These are phyloP conservation scores for Colletes latitarsis DNA, from an alignment of 1,140 invertebrate genomes.

Conservation along the genomic window DNA sequence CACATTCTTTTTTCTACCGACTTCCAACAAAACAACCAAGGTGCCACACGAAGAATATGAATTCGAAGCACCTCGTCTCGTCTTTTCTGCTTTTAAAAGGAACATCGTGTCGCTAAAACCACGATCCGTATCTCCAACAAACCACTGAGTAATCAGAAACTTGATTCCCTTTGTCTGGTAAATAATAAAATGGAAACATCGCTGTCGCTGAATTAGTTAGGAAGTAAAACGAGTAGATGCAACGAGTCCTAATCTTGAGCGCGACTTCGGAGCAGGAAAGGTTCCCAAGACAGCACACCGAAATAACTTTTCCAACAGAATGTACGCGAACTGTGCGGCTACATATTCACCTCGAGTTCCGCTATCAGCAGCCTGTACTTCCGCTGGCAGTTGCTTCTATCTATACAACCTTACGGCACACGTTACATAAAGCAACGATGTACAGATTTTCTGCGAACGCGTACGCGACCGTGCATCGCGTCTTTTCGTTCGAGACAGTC, in stretches of 20 bases:
- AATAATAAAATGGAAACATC: neutral
- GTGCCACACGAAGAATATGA: too few species aligned
- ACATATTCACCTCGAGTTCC: conserved; percentile 65
- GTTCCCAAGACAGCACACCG: neutral
- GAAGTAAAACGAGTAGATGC: neutral
- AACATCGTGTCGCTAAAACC: neutral
- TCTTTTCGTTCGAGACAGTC: too few species aligned
- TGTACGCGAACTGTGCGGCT: conserved; percentile 50
- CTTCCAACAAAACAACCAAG: too few species aligned
- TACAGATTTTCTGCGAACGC: neutral
- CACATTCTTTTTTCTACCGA: too few species aligned
- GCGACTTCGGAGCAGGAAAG: neutral
- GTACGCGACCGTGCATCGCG: neutral
- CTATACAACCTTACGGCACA: conserved; percentile 52
- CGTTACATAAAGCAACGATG: conserved; percentile 47
- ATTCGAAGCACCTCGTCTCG: neutral
- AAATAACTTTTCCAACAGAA: conserved; percentile 53
- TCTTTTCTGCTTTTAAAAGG: neutral
- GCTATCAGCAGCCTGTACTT: conserved; percentile 69
- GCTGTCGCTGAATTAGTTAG: neutral
- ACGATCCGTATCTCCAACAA: neutral
- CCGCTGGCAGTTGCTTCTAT: conserved; percentile 55
- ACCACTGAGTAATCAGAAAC: neutral
- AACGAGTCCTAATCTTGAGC: neutral
- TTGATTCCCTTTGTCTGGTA: neutral